Evolutionary conservation across 2,113 vertebrate species (phyloP).

Genomic region (Cardinalis cardinalis): DNA sequence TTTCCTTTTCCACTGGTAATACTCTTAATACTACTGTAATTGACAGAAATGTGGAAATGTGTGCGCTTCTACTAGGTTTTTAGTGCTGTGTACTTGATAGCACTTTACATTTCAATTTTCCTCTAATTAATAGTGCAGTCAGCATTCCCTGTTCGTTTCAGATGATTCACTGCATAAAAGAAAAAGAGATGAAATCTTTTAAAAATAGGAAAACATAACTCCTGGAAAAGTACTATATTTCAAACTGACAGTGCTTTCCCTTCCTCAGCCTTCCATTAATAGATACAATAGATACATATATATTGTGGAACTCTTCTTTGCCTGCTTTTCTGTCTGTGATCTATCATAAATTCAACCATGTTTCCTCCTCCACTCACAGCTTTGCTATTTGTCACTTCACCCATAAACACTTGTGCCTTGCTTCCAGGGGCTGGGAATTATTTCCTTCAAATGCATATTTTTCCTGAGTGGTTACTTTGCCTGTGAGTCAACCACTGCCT

Average conservation of each 20-base stretch:
- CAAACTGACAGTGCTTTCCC: conserved; percentile 4
- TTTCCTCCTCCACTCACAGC: not conserved
- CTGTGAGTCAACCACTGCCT: not conserved
- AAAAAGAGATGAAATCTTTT: conserved; percentile 1
- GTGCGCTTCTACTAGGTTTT: not conserved
- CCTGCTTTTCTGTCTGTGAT: not conserved
- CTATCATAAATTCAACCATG: not conserved
- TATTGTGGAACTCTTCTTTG: not conserved
- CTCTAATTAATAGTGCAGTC: conserved; percentile 39
- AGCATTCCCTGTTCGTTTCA: not conserved
- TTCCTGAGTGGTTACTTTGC: not conserved
- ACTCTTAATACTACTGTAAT: not conserved
- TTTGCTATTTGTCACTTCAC: not conserved
- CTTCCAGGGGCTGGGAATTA: not conserved
- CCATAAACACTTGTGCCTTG: not conserved
- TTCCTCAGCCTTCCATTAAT: not conserved
- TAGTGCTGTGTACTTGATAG: not conserved
- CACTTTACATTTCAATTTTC: conserved; percentile 14
- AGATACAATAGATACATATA: conserved; percentile 6
- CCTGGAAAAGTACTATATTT: conserved; percentile 1
- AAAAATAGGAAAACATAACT: conserved; percentile 6
- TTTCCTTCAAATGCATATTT: not conserved
- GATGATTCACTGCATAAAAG: conserved; percentile 4
- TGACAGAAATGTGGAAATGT: not conserved
- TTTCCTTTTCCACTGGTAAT: not conserved